Evolutionary conservation across 2,888 invertebrate species (phyloP).

Genomic region (Lordiphosa fenestrarum): DNA sequence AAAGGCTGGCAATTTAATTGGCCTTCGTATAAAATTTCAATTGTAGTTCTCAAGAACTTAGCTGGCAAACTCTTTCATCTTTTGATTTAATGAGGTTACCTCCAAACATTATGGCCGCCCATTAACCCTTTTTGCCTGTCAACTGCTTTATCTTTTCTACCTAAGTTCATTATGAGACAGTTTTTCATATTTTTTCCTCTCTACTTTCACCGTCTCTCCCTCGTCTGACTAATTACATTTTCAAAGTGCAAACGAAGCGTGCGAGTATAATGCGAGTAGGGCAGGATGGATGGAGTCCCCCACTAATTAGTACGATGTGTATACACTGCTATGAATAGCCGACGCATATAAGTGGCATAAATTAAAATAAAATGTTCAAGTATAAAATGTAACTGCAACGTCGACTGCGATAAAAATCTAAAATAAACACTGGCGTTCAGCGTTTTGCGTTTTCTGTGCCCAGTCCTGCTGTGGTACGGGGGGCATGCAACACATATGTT

Average conservation of each 20-base stretch:
- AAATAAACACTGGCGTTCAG: conserved; percentile 62
- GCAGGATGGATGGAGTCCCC: conserved; percentile 41
- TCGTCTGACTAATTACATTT: conserved; percentile 71
- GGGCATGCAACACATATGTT: conserved; percentile 27
- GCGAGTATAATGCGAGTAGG: conserved; percentile 26
- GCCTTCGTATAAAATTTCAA: conserved; percentile 48
- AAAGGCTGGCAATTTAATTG: conserved; percentile 66
- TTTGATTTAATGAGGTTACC: conserved; percentile 39
- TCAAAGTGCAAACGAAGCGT: conserved; percentile 75
- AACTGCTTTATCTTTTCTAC: conserved; percentile 40
- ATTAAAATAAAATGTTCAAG: conserved; percentile 73
- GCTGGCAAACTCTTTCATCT: conserved; percentile 1
- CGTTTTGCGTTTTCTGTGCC: conserved; percentile 12
- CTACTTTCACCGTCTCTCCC: conserved; percentile 6
- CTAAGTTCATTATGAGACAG: conserved; percentile 69
- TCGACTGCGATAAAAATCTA: conserved; percentile 63
- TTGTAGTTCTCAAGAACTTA: background rate
- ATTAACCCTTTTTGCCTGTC: conserved; percentile 60
- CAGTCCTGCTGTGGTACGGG: conserved; percentile 13
- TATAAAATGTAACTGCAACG: conserved; percentile 65
- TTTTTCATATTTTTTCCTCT: conserved; percentile 41
- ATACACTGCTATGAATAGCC: conserved; percentile 42
- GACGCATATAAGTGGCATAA: conserved; percentile 67
- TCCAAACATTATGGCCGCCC: conserved; percentile 56
- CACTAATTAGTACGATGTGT: conserved; percentile 67